Base-by-base conservation (phyloP, 2,113 vertebrate genomes). In the Cinclus mexicanus region DNA sequence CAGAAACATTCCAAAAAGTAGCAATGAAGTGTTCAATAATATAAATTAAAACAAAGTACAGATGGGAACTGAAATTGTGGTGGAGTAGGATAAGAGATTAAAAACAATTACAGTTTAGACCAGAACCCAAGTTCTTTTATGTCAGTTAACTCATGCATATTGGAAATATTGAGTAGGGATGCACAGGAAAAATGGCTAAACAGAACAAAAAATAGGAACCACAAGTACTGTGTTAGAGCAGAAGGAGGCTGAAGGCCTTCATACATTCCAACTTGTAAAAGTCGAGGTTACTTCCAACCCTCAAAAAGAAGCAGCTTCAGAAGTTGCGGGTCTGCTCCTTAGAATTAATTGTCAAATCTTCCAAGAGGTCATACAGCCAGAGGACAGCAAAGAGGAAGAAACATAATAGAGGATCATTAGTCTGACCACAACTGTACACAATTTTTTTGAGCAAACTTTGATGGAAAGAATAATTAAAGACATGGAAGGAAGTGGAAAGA, bases 381-480 rank as follows among this genome's bases (percentile, higher is more conserved):
- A 77, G 46, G 18, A 86, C 17, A 65, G 50, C 35, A 94, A 72
- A 83, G 37, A 31, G 22, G 28, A 94, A 74, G 37, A 89, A 90
- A 83, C 7, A 52, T 10, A 35, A 78, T 1, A 86, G n/a, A 70
- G 28, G 21, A 70, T 71, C 10, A 42, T 89, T 75, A 79, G 35
- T 50, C 47, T 84, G 41, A 84, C 74, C 52, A 74, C 42, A 87
- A 19, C 1, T 87, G 33, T 24, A 74, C 22, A 61, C 47, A 74
- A 25, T 11, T 29, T 78, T 70, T 89, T 56, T 78, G 29, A 91
- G 60, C 26, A 91, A 86, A 42, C 41, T 92, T 85, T 81, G 77
- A 71, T 67, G 69, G 56, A 82, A 87, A 91, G 25, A n/a, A 25
- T 89, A 80, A 80, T 92, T 93, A 80, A 86, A 92, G 81, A 80